Evolutionary conservation across 2,113 vertebrate species (phyloP).

Genomic region (Procavia capensis): DNA sequence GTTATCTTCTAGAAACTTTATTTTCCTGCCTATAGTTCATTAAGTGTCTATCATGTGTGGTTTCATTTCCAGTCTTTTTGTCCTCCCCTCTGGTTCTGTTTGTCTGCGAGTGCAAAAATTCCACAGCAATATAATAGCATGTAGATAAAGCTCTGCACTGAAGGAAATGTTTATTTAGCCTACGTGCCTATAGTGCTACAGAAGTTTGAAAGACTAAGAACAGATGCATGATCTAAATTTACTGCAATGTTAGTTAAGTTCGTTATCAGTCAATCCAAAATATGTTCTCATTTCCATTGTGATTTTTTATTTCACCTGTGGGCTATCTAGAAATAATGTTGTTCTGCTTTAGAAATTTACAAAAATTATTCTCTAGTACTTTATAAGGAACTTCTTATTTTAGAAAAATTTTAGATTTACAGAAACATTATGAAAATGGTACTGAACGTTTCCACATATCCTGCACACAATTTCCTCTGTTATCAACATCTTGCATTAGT

Average conservation of each 20-base stretch:
- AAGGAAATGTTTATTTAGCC: too few species aligned
- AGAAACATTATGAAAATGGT: not conserved
- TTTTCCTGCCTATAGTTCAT: not conserved
- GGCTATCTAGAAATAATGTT: not conserved
- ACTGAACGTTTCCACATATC: not conserved
- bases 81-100: not conserved
- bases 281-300: not conserved
- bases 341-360: slow-evolving; percentile 37
- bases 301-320: not conserved
- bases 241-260: not conserved
- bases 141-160: too few species aligned
- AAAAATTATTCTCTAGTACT: not conserved
- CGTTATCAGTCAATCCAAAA: slow-evolving; percentile 3
- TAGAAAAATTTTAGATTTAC: not conserved
- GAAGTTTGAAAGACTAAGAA: not conserved
- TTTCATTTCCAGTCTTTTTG: too few species aligned
- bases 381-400: not conserved
- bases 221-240: not conserved
- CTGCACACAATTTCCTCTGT: not conserved
- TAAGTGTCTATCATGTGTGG: too few species aligned
- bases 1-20: too few species aligned
- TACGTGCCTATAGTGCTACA: too few species aligned
- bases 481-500: not conserved
- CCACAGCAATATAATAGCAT: not conserved
- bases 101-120: not conserved